Evolutionary conservation across 2,888 invertebrate genomes (phyloP), one percentile per base, ranked within the genome.

Genomic region (Pyrocoelia pectoralis): DNA sequence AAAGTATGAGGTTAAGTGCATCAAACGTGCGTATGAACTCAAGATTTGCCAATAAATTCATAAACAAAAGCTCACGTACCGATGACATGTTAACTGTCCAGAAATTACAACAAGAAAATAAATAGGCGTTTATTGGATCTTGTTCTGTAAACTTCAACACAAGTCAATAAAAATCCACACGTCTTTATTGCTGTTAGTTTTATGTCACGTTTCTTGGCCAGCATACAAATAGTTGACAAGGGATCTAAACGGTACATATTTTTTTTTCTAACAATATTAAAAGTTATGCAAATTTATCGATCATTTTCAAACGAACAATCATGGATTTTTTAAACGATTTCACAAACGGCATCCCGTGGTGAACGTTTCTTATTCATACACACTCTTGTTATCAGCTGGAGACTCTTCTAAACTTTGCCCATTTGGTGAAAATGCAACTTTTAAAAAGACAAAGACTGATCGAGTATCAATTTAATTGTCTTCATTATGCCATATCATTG

Each of bases 321-420:
- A 57, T 29, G 51, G 51, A 61, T 65, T 67, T 65, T 67, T 63
- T 56, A 66, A 66, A 65, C 64, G 64, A 58, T 58, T 69, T 24
- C 61, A 63, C 59, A 67, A 69, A 65, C 48, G 46, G 59, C 24
- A 13, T 43, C 69, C 68, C 48, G 69, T 68, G 57, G 69, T 10
- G 67, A 68, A 67, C 66, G 66, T 52, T 54, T 56, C 57, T 54
- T 68, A 66, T 65, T 60, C 66, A 60, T 59, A 52, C 60, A 59
- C 57, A 61, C 65, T 62, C 63, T 58, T 52, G 56, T 55, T 59
- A 61, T 50, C 68, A 40, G 57, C 64, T 40, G 63, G 67, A 66
- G 56, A 60, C 63, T 61, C 62, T 51, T 63, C 40, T 28, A 57
- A 63, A 62, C 50, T 52, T 43, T 53, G 33, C n/a, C 43, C 12